Conservation (phyloP, 2,888 invertebrate genomes). For the Eupithecia abbreviata region DNA sequence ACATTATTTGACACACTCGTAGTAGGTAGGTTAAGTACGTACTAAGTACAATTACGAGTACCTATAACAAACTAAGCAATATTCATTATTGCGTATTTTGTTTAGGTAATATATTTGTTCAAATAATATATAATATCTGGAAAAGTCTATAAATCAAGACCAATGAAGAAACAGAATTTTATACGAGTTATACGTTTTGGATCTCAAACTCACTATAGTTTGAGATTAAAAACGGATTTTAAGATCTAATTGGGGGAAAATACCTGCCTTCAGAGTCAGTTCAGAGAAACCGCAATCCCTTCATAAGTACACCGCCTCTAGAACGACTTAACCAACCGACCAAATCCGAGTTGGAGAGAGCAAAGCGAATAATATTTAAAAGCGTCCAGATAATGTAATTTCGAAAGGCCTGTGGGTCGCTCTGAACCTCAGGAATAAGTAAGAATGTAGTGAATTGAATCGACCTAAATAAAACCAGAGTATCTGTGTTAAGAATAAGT, state of each 20-base stretch:
- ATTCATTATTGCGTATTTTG: too few relatives aligned
- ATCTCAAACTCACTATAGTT: too few relatives aligned
- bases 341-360: background rate
- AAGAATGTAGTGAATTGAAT: background rate
- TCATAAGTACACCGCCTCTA: background rate
- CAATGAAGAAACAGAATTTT: background rate
- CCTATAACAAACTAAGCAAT: background rate
- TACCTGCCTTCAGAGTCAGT: background rate
- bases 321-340: background rate
- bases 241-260: background rate
- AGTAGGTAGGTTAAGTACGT: background rate
- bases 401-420: background rate
- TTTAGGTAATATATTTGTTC: too few relatives aligned
- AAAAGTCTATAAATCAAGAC: background rate
- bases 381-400: too few relatives aligned
- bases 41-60: background rate
- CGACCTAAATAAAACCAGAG: conserved; percentile 16
- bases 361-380: background rate
- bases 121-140: background rate
- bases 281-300: background rate
- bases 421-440: background rate
- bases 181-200: background rate
- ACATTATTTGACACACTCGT: background rate
- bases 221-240: background rate
- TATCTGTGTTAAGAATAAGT: conserved; percentile 36